A percentile compares a stretch with the other conserved stretches of the same genome.
Conservation (phyloP, 2,113 vertebrate species). For the Tenebrosternarchus preto region DNA sequence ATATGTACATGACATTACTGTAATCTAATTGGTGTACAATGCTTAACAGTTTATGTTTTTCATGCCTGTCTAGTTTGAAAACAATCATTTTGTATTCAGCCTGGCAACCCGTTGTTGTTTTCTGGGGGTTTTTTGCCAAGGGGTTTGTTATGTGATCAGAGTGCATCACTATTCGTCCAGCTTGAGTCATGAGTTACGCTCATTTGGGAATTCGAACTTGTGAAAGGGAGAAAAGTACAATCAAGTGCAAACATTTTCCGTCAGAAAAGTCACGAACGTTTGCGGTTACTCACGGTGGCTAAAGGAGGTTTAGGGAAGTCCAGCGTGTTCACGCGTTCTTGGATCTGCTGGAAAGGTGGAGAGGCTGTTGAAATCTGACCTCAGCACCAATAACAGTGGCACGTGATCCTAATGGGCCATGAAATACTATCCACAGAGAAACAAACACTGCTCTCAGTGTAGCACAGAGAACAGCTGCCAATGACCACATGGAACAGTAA, state of each 20-base stretch:
- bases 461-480: background rate
- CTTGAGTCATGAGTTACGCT: conserved; percentile 3
- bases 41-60: background rate
- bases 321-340: conserved; percentile 25
- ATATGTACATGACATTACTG: background rate
- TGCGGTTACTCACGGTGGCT: background rate
- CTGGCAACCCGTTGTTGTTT: background rate
- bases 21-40: background rate
- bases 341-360: background rate
- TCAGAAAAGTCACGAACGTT: conserved; percentile 8
- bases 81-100: background rate
- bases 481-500: background rate
- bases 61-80: background rate
- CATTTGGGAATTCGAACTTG: background rate
- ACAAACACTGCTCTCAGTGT: background rate
- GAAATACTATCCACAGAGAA: background rate
- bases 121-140: background rate
- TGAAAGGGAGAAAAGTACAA: background rate
- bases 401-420: background rate
- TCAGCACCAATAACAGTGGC: background rate
- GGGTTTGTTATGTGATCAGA: background rate
- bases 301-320: background rate
- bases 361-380: conserved; percentile 2
- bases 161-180: background rate
- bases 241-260: conserved; percentile 21